These are phyloP conservation scores for Promerops cafer DNA, from an alignment of 2,113 vertebrate species.

Conservation along the genomic window DNA sequence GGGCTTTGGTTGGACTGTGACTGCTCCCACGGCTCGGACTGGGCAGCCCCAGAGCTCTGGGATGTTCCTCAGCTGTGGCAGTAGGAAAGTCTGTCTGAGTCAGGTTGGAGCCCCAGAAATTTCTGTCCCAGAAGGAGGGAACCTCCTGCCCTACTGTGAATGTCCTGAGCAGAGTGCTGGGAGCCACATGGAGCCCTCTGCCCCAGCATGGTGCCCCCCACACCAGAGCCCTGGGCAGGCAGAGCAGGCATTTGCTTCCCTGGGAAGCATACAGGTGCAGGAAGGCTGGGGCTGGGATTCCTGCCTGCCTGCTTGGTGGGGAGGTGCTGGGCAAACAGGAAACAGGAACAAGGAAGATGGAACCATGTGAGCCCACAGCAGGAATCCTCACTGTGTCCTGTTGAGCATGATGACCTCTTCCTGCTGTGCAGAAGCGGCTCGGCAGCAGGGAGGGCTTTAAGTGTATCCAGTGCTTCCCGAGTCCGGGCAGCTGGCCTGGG, in stretches of 20 bases:
- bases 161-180: neutral
- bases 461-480: neutral
- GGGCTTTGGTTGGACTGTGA: neutral
- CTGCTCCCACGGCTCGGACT: neutral
- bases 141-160: neutral
- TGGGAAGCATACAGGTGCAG: fast-evolving
- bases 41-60: neutral
- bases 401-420: fast-evolving
- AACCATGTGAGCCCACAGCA: neutral
- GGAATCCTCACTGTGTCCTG: fast-evolving
- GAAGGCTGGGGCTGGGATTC: neutral
- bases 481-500: neutral
- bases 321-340: neutral
- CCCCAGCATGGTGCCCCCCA: neutral
- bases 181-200: fast-evolving
- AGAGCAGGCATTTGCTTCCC: neutral
- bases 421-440: neutral
- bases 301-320: neutral
- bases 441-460: fast-evolving
- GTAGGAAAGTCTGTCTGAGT: fast-evolving
- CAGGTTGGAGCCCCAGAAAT: neutral
- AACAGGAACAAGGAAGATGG: neutral
- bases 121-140: neutral
- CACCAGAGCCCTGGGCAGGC: neutral
- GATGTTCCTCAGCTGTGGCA: neutral